phyloP scores from a whole-genome alignment of 2,113 vertebrate genomes.

The Callospermophilus lateralis region DNA sequence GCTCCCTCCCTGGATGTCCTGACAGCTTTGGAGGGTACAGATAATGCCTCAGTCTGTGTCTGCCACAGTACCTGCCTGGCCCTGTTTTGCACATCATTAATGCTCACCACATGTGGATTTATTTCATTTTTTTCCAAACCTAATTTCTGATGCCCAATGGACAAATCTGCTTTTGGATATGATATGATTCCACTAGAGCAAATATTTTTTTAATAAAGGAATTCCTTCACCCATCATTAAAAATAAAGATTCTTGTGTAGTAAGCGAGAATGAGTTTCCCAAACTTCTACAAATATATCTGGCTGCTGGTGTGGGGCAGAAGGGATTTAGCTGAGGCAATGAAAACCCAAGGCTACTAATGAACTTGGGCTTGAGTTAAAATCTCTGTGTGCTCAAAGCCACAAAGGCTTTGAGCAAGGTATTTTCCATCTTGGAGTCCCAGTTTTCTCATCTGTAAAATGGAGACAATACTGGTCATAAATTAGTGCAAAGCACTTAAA shows the following conservation, averaged over 20 bases:
- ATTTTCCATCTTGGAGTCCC: not conserved
- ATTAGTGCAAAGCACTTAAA: not conserved
- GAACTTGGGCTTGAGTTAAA: not conserved
- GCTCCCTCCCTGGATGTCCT: not conserved
- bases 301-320: not conserved
- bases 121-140: not conserved
- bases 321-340: not conserved
- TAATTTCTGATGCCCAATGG: not conserved
- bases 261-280: not conserved
- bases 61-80: not conserved
- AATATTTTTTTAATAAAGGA: not conserved
- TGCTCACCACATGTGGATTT: constrained; percentile 55
- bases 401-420: not conserved
- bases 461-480: not conserved
- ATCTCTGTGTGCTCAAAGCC: not conserved
- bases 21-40: not conserved
- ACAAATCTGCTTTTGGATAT: not conserved
- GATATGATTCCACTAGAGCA: too few species aligned
- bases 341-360: not conserved
- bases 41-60: not conserved
- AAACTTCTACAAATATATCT: not conserved
- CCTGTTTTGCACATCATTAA: constrained; percentile 73
- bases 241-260: not conserved
- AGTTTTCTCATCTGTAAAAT: constrained; percentile 29
- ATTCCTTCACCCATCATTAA: not conserved